Evolutionary conservation across 1,140 invertebrate species (phyloP).

Genomic region (Ostrea denselamellosa): DNA sequence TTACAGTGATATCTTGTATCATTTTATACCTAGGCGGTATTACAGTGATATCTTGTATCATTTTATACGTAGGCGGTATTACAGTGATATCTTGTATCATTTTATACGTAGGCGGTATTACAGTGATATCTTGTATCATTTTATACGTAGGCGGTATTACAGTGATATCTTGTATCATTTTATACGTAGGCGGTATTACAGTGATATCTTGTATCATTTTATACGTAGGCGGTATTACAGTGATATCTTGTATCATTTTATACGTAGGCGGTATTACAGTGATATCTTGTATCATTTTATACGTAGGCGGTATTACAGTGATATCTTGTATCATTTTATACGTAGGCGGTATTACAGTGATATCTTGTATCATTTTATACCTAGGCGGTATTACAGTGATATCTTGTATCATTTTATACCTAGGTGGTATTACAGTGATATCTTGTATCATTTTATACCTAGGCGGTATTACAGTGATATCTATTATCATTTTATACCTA

Average conservation of each 20-base stretch:
- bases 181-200: constrained; percentile 31
- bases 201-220: not conserved
- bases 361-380: not conserved
- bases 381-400: constrained; percentile 28
- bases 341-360: constrained; percentile 30
- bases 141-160: constrained; percentile 31
- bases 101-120: constrained; percentile 34
- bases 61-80: constrained; percentile 34
- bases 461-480: constrained; percentile 28
- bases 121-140: not conserved
- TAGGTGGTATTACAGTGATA: constrained; percentile 33
- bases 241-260: not conserved
- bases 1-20: no score
- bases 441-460: not conserved
- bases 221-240: constrained; percentile 33
- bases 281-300: not conserved
- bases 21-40: constrained; percentile 34
- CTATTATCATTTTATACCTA: not conserved
- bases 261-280: constrained; percentile 34
- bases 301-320: constrained; percentile 32
- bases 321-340: not conserved
- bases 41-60: no score
- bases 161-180: not conserved
- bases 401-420: not conserved
- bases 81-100: no score